Conservation (phyloP, 2,113 vertebrate genomes). For the Cottus gobio region DNA sequence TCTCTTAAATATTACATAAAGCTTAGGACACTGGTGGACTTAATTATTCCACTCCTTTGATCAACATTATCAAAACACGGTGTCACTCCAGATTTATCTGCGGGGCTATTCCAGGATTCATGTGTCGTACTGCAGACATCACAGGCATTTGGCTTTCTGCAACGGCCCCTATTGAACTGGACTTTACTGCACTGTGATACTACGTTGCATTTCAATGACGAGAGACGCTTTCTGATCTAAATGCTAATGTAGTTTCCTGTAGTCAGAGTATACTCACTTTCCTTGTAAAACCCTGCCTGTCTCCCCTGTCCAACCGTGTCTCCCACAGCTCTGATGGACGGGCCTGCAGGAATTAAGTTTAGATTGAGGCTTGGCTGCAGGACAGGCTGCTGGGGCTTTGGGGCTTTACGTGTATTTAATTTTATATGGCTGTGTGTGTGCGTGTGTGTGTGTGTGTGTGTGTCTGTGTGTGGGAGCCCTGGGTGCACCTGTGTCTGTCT, state of each 20-base stretch:
- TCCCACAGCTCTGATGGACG: conserved; percentile 53
- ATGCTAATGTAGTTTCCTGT: conserved; percentile 69
- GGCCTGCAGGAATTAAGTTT: conserved; percentile 57
- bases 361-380: conserved; percentile 42
- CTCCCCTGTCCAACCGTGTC: conserved; percentile 58
- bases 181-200: conserved; percentile 58
- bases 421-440: not conserved
- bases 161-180: conserved; percentile 51
- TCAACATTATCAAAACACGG: conserved; percentile 55
- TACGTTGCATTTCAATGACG: conserved; percentile 55
- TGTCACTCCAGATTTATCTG: conserved; percentile 52
- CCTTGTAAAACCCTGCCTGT: conserved; percentile 50
- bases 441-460: not conserved
- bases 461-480: not conserved
- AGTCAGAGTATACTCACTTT: conserved; percentile 62
- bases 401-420: conserved; percentile 34
- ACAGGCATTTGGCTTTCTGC: conserved; percentile 46
- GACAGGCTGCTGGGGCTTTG: conserved; percentile 25
- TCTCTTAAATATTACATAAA: conserved; percentile 61
- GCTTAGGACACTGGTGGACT: conserved; percentile 20
- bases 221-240: conserved; percentile 66
- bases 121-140: conserved; percentile 40
- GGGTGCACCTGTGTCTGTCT: conserved; percentile 9
- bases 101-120: conserved; percentile 49
- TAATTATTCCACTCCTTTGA: conserved; percentile 54